Evolutionary conservation across 2,797 vertebrate species (phyloP), one percentile per base, ranked within the genome.

Genomic region (Onychomys torridus): DNA sequence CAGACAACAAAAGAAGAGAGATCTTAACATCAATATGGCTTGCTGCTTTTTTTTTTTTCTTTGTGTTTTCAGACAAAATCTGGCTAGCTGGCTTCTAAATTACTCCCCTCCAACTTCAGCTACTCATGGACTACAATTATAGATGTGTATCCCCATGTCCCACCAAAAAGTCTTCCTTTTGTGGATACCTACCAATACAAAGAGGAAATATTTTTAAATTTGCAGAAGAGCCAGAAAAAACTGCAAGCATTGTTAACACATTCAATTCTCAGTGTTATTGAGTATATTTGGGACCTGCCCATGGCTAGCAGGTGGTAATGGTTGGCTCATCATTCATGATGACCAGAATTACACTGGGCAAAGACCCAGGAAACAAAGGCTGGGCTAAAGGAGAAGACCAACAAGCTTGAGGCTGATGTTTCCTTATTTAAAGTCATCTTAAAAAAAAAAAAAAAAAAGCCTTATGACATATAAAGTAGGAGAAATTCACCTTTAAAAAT

Each of bases 401-500:
- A 40, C 46, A 85, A 85, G 21, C n/a, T 12, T 4, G 0, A 69
- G 37, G 61, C 43, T 55, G n/a, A 77, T 73, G 88, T 21, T 94
- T 88, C 67, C 95, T 61, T 83, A 83, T 65, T 90, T 76, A 90
- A 52, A 13, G 13, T 61, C 69, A 91, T 21, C 71, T 23, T n/a
- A 91, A 89, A n/a, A n/a, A n/a, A n/a, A n/a, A n/a, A n/a, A n/a
- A n/a, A 95, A 43, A 34, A 65, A 52, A 34, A 86, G 78, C 9
- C 27, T 79, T 91, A 59, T 23, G 69, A 46, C 27, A 77, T 17
- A 57, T 37, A 71, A 86, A 63, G 52, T 81, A 77, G 37, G 57
- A 96, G 69, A 93, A 89, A 94, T 65, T 88, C 85, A 82, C 83
- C 46, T 95, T 92, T 93, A 87, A 95, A 97, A 91, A 63, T 49